Percentiles rank a stretch among this genome's conserved stretches.
These are phyloP conservation scores for Phenganax stokvisi DNA, from an alignment of 92 coral and sea anemone species.

Conservation along the genomic window DNA sequence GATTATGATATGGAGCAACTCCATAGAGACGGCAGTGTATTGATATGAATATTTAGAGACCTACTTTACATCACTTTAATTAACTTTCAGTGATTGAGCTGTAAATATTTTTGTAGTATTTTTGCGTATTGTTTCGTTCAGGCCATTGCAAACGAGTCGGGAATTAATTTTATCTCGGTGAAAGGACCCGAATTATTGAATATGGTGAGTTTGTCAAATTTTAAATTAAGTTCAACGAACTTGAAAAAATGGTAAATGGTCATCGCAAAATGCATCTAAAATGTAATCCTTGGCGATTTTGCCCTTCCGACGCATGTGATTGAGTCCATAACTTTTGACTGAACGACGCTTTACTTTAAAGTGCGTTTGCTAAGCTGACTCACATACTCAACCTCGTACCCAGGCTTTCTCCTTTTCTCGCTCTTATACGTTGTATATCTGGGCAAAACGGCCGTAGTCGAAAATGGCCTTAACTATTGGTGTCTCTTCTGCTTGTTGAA, in stretches of 20 bases:
- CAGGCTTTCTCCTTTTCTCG: too few relatives aligned
- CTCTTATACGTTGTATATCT: too few relatives aligned
- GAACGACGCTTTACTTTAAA: not conserved
- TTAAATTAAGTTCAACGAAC: not conserved
- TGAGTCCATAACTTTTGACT: not conserved
- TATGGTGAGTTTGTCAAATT: conserved; percentile 60
- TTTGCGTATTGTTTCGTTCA: conserved; percentile 26
- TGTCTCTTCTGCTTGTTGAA: not conserved
- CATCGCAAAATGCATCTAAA: too few relatives aligned
- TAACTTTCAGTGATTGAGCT: not conserved
- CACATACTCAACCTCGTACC: too few relatives aligned
- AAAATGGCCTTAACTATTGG: not conserved
- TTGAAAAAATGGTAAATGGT: too few relatives aligned
- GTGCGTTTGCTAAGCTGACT: too few relatives aligned
- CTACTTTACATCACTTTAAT: not conserved
- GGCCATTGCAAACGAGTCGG: conserved; percentile 99
- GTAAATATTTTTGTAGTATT: not conserved
- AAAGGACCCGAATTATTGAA: conserved; percentile 96
- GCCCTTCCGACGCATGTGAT: too few relatives aligned
- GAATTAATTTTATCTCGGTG: conserved; percentile 95
- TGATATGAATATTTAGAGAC: not conserved
- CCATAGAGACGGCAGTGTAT: too few relatives aligned
- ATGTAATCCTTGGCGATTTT: too few relatives aligned
- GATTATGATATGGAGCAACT: too few relatives aligned
- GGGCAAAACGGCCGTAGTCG: too few relatives aligned